Conservation (phyloP, 2,113 vertebrate genomes). For the Paramisgurnus dabryanus region DNA sequence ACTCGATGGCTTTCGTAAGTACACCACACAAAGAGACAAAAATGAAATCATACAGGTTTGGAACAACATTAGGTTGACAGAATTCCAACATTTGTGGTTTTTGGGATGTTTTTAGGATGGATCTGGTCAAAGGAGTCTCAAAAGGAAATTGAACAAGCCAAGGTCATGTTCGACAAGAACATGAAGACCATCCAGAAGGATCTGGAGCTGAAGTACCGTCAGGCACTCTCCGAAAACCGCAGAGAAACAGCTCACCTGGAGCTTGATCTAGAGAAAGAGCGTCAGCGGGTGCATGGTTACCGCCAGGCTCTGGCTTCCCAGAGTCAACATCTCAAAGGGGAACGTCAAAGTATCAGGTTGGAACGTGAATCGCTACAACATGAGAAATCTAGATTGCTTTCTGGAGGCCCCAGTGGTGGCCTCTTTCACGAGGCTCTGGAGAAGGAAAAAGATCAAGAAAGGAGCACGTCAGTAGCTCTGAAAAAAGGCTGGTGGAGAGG, state of each 20-base stretch:
- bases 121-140: conserved; percentile 94
- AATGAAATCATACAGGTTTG: no score
- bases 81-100: no score
- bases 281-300: conserved; percentile 84
- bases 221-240: conserved; percentile 80
- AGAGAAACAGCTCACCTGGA: conserved; percentile 81
- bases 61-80: no score
- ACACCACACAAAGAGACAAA: not conserved
- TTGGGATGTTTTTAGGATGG: conserved; percentile 78
- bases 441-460: conserved; percentile 81
- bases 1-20: conserved; percentile 94
- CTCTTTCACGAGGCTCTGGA: conserved; percentile 73
- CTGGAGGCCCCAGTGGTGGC: conserved; percentile 71
- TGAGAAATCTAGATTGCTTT: conserved; percentile 75
- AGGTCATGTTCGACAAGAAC: conserved; percentile 73
- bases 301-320: conserved; percentile 86
- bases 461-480: conserved; percentile 73
- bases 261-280: conserved; percentile 91
- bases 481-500: conserved; percentile 82
- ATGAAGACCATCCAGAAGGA: conserved; percentile 74
- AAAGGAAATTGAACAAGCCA: conserved; percentile 84
- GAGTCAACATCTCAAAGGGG: conserved; percentile 83
- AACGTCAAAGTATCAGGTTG: conserved; percentile 80
- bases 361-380: conserved; percentile 77
- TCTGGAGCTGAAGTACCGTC: conserved; percentile 83